phyloP scores from a whole-genome alignment of 23 tunicate species.

The Halocynthia aurantium region DNA sequence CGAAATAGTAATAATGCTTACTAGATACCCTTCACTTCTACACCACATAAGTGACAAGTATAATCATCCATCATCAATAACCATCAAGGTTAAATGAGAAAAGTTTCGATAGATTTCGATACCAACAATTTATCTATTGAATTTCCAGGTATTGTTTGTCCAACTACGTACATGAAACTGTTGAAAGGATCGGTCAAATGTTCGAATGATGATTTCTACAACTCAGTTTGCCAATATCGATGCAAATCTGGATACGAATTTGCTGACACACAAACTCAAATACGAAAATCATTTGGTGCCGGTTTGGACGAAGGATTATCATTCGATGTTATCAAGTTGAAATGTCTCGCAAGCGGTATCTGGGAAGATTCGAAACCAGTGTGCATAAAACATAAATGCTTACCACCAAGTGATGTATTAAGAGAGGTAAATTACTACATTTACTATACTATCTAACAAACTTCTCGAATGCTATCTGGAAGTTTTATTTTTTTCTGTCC shows the following conservation, averaged over 20 bases:
- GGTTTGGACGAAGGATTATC: slow-evolving; percentile 1
- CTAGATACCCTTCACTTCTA: too few relatives aligned
- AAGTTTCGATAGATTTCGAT: not conserved
- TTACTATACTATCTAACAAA: too few relatives aligned
- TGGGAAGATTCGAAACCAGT: slow-evolving; percentile 39
- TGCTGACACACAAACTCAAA: slow-evolving; percentile 5
- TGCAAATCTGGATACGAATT: slow-evolving; percentile 65
- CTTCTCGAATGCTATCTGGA: too few relatives aligned
- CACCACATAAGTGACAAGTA: too few relatives aligned
- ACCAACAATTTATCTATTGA: not conserved
- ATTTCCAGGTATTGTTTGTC: slow-evolving; percentile 33
- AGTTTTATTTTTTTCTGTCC: too few relatives aligned
- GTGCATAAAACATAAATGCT: slow-evolving; percentile 44
- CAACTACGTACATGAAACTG: slow-evolving; percentile 2
- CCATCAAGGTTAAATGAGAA: too few relatives aligned
- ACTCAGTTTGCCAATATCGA: slow-evolving; percentile 38
- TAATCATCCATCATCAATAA: too few relatives aligned
- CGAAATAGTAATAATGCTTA: too few relatives aligned
- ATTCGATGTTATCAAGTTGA: not conserved
- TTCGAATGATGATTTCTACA: slow-evolving; percentile 22
- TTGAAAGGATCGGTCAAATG: slow-evolving; percentile 33
- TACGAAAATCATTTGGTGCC: not conserved
- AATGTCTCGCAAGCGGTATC: slow-evolving; percentile 32
- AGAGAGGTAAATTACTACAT: slow-evolving; percentile 7
- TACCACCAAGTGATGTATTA: slow-evolving; percentile 24